Conservation (phyloP, 2,113 vertebrate genomes). For the Pelusios castaneus region DNA sequence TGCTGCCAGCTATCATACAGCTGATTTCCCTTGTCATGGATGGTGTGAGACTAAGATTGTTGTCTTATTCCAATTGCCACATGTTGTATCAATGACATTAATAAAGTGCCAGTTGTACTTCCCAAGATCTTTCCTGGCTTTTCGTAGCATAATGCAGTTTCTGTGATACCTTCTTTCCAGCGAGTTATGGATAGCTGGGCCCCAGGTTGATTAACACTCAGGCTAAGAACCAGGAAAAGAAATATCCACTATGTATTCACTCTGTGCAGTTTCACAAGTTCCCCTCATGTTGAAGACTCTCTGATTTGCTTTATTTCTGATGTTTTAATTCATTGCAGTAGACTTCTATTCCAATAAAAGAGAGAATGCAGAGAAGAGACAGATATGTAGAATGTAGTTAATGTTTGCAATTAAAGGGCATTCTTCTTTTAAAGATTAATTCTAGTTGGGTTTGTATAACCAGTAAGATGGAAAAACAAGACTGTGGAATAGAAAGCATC, state of each 20-base stretch:
- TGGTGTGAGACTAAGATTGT: background rate
- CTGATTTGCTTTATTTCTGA: rapidly evolving
- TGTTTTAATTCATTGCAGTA: slow-evolving; percentile 3
- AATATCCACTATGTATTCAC: background rate
- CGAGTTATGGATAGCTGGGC: background rate
- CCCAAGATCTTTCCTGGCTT: background rate
- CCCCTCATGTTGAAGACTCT: background rate
- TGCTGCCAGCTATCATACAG: background rate
- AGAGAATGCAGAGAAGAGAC: background rate
- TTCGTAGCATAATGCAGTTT: background rate
- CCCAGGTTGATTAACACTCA: background rate
- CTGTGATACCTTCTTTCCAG: background rate
- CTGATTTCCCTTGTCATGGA: background rate
- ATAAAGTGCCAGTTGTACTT: background rate
- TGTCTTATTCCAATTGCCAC: background rate
- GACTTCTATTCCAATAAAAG: background rate
- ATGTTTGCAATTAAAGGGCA: background rate
- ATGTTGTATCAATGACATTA: background rate
- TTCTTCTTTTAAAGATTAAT: slow-evolving; percentile 12
- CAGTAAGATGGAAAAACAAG: background rate
- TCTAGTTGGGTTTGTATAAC: background rate
- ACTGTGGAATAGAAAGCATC: background rate
- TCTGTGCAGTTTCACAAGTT: background rate
- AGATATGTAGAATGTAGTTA: background rate
- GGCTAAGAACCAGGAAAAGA: background rate